phyloP scores from a whole-genome alignment of 2,888 invertebrate genomes.

The Teinopalpus imperialis region DNA sequence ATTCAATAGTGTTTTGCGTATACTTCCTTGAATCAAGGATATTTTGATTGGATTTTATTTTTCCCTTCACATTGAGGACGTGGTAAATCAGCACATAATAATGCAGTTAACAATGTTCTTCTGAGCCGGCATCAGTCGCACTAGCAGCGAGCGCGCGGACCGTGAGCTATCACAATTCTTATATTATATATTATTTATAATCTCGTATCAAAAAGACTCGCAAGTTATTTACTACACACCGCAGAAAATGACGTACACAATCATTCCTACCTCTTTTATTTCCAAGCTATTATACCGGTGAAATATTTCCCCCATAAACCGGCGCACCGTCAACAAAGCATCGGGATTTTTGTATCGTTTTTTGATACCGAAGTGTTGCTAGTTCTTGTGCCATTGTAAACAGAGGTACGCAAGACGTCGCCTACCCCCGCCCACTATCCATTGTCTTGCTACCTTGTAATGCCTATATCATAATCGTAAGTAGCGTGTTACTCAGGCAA shows the following conservation, averaged over 20 bases:
- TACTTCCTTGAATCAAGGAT: no score
- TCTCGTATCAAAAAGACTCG: no score
- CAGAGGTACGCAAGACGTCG: not conserved
- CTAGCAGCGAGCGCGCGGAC: not conserved
- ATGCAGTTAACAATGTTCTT: no score
- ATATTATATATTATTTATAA: no score
- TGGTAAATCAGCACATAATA: no score
- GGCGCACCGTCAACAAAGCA: slow-evolving; percentile 13
- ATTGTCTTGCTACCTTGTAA: slow-evolving; percentile 23
- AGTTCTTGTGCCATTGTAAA: slow-evolving; percentile 6
- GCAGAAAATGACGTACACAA: no score
- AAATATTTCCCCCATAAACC: slow-evolving; percentile 18
- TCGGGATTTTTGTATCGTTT: slow-evolving; percentile 19
- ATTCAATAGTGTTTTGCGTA: no score
- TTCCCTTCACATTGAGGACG: no score
- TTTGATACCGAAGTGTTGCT: slow-evolving; percentile 6
- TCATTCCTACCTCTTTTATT: not conserved
- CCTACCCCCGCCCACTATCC: slow-evolving; percentile 10
- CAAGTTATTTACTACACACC: no score
- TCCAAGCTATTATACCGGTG: slow-evolving; percentile 7
- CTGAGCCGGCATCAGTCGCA: not conserved
- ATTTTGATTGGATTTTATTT: no score
- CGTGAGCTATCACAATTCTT: no score
- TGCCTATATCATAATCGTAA: slow-evolving; percentile 4
- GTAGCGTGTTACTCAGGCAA: not conserved